Percentiles rank a stretch among this genome's conserved stretches.
phyloP scores from a whole-genome alignment of 92 coral and sea anemone species.

The Pocillopora meandrina region DNA sequence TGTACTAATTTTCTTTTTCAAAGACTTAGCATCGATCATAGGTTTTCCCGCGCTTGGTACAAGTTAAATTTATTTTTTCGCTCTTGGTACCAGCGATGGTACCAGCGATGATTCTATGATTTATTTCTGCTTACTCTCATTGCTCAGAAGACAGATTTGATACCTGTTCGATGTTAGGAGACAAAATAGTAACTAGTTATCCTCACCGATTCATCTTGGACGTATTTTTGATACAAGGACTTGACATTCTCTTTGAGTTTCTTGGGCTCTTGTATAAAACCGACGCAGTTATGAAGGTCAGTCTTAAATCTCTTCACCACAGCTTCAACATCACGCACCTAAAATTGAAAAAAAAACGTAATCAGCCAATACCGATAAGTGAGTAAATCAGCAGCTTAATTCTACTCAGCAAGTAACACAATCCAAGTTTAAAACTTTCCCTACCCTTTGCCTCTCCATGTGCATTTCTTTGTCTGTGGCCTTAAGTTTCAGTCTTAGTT shows the following conservation, averaged over 20 bases:
- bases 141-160: background rate
- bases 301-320: slow-evolving; percentile 97
- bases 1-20: background rate
- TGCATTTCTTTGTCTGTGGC: slow-evolving; percentile 99
- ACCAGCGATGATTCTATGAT: background rate
- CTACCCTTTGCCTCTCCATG: slow-evolving; percentile 92
- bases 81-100: background rate
- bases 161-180: background rate
- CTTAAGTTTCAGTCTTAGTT: slow-evolving; percentile 88
- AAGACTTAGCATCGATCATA: background rate
- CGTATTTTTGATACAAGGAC: slow-evolving; percentile 88
- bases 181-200: background rate
- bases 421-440: background rate
- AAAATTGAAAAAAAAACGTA: background rate
- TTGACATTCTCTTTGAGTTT: slow-evolving; percentile 92
- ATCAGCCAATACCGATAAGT: too few relatives aligned
- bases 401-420: background rate
- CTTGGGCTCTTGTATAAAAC: slow-evolving; percentile 97
- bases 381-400: background rate
- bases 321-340: slow-evolving; percentile 98
- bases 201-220: slow-evolving; percentile 94
- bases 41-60: background rate
- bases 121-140: background rate
- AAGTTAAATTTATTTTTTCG: background rate
- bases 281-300: slow-evolving; percentile 97